Evolutionary conservation across 2,888 invertebrate genomes (phyloP).

Genomic region (Sycophila texana): DNA sequence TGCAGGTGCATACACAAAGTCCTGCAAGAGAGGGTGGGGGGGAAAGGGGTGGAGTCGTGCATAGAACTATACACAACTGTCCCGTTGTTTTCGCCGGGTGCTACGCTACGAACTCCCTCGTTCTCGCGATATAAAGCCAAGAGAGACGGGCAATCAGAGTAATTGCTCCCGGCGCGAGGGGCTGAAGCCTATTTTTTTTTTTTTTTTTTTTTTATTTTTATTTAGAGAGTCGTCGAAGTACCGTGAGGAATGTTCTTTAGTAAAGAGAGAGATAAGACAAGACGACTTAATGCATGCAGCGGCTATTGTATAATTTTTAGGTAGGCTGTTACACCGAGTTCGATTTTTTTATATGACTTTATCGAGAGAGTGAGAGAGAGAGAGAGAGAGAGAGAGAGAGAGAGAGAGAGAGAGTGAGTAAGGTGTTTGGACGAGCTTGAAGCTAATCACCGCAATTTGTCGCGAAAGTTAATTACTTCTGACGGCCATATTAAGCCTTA

Average conservation of each 20-base stretch:
- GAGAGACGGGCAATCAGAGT: constrained; percentile 10
- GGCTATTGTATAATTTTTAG: too few relatives aligned
- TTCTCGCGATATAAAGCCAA: background rate
- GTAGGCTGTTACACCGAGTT: background rate
- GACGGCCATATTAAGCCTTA: too few relatives aligned
- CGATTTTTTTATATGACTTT: background rate
- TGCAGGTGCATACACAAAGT: too few relatives aligned
- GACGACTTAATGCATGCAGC: too few relatives aligned
- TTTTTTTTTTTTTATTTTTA: background rate
- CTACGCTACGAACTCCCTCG: background rate
- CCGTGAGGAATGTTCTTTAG: too few relatives aligned
- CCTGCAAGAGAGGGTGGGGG: too few relatives aligned
- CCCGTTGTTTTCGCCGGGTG: background rate
- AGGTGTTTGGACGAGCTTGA: too few relatives aligned
- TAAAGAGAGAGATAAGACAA: background rate
- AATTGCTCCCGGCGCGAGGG: constrained; percentile 10
- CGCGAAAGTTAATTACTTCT: too few relatives aligned
- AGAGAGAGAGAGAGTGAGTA: too few relatives aligned
- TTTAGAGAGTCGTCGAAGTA: background rate
- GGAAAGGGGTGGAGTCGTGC: background rate
- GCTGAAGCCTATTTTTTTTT: background rate
- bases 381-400: too few relatives aligned
- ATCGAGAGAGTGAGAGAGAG: too few relatives aligned
- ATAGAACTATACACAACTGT: background rate
- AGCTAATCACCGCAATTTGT: background rate